phyloP scores from a whole-genome alignment of 2,113 vertebrate species.

The Tenebrosternarchus preto region DNA sequence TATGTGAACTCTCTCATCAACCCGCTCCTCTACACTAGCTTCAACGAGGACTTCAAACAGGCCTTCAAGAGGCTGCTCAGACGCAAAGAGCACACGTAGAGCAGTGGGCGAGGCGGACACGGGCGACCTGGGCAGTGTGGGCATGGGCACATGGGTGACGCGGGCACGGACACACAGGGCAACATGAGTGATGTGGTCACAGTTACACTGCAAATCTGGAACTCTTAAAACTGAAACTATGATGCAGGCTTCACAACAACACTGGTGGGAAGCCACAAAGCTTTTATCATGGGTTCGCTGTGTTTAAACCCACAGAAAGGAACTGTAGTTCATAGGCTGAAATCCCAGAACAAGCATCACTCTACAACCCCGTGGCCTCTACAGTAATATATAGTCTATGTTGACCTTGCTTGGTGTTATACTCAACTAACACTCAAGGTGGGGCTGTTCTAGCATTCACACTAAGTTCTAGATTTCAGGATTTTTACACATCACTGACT shows the following conservation, averaged over 20 bases:
- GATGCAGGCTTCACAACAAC: neutral
- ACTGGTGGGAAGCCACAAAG: neutral
- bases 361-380: neutral
- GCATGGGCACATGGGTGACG: too few species aligned
- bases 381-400: too few species aligned
- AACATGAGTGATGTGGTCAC: neutral
- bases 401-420: neutral
- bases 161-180: neutral
- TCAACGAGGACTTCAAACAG: conserved; percentile 90
- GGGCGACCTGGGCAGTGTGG: too few species aligned
- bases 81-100: conserved; percentile 75
- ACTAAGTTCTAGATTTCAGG: neutral
- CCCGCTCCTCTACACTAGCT: conserved; percentile 89
- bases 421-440: neutral
- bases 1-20: conserved; percentile 92
- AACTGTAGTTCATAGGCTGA: neutral
- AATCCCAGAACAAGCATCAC: too few species aligned
- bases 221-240: neutral
- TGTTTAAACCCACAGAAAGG: neutral
- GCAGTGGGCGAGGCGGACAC: too few species aligned
- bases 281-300: neutral
- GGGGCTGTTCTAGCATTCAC: conserved; percentile 1
- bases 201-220: neutral
- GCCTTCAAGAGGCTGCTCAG: conserved; percentile 85
- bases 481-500: too few species aligned